phyloP scores from a whole-genome alignment of 2,888 invertebrate species.

The Dynastes grantii region DNA sequence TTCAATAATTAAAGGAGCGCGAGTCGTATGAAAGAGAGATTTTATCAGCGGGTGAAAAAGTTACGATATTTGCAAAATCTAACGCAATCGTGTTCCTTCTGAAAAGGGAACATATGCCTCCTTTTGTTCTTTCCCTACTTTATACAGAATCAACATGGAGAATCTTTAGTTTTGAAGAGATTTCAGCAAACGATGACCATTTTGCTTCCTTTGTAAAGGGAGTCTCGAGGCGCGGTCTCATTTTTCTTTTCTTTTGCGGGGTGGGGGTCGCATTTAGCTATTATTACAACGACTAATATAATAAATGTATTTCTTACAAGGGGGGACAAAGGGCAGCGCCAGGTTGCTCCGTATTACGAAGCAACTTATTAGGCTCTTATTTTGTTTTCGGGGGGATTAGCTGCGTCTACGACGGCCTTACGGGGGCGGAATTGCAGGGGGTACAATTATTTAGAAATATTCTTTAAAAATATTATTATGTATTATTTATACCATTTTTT shows the following conservation, averaged over 20 bases:
- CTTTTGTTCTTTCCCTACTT: too few species aligned
- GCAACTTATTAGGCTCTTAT: neutral
- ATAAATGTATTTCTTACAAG: constrained; percentile 48
- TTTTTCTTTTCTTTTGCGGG: constrained; percentile 56
- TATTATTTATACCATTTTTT: constrained; percentile 24
- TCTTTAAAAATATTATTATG: constrained; percentile 49
- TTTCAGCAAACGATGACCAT: too few species aligned
- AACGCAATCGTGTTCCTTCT: neutral
- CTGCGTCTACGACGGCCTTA: constrained; percentile 54
- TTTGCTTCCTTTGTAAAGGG: constrained; percentile 17
- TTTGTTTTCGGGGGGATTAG: constrained; percentile 7
- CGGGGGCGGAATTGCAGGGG: constrained; percentile 25
- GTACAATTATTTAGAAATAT: constrained; percentile 54
- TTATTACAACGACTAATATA: constrained; percentile 36
- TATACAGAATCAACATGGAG: too few species aligned
- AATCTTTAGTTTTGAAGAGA: too few species aligned
- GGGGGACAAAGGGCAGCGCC: neutral
- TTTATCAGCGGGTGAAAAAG: neutral
- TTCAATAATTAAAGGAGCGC: too few species aligned
- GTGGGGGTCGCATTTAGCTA: constrained; percentile 64
- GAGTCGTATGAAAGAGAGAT: neutral
- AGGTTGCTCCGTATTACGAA: constrained; percentile 41
- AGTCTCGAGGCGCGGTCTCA: constrained; percentile 64
- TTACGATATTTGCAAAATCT: neutral
- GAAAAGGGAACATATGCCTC: constrained; percentile 44